phyloP scores from a whole-genome alignment of 2,888 invertebrate species.

The Drosophila anceps region DNA sequence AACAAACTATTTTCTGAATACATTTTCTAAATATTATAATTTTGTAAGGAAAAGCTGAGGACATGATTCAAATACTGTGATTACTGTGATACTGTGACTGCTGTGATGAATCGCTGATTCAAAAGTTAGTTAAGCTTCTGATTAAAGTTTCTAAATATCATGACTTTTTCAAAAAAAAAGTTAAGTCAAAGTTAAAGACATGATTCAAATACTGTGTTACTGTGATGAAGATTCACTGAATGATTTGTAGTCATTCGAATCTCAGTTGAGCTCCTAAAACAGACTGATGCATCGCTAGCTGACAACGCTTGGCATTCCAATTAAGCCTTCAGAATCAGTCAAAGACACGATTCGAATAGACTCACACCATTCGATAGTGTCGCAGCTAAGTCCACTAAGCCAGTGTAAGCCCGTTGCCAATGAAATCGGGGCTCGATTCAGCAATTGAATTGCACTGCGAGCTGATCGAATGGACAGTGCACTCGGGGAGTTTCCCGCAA shows the following conservation, averaged over 20 bases:
- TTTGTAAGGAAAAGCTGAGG: background rate
- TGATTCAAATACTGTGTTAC: background rate
- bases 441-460: slow-evolving; percentile 5
- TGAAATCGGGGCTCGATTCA: slow-evolving; percentile 1
- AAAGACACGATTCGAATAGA: slow-evolving; percentile 3
- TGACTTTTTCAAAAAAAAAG: background rate
- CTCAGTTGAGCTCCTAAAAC: background rate
- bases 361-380: background rate
- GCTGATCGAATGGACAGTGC: slow-evolving; percentile 13
- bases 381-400: background rate
- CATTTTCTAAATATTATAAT: background rate
- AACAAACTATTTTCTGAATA: background rate
- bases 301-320: background rate
- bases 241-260: no score
- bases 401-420: slow-evolving; percentile 3
- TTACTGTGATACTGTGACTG: background rate
- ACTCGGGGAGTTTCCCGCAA: slow-evolving; percentile 40
- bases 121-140: no score
- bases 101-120: no score
- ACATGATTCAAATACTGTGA: background rate
- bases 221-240: no score
- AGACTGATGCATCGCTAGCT: background rate
- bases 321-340: background rate
- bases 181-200: background rate
- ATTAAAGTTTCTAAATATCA: background rate